A percentile compares a stretch with the other conserved stretches of the same genome.
phyloP scores from a whole-genome alignment of 2,797 vertebrate genomes.

The Gorsachius magnificus region DNA sequence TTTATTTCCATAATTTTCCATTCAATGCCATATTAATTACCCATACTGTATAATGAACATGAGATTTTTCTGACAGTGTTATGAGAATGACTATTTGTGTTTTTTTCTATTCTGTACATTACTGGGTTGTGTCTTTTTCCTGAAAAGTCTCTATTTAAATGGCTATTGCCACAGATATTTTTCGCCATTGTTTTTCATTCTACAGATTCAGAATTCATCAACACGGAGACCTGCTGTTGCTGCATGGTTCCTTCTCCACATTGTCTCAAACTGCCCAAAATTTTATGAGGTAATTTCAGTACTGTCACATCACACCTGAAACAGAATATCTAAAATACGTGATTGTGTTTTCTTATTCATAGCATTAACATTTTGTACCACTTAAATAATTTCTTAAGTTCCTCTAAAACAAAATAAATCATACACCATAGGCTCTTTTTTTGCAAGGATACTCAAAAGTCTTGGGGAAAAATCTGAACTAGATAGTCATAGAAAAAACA shows the following conservation, averaged over 20 bases:
- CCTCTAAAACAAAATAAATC: background rate
- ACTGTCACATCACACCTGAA: background rate
- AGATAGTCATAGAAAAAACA: background rate
- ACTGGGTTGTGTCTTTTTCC: background rate
- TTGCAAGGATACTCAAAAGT: background rate
- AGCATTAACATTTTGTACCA: background rate
- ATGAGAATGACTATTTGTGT: rapidly evolving
- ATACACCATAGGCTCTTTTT: background rate
- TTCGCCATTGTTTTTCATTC: background rate
- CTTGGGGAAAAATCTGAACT: background rate
- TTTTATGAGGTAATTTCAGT: background rate
- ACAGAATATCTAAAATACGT: background rate
- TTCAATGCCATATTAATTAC: background rate
- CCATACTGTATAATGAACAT: background rate
- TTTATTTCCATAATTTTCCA: background rate
- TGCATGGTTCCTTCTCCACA: background rate
- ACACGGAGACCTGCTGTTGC: background rate
- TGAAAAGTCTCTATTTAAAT: background rate
- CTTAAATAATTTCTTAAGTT: background rate
- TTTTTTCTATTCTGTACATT: background rate
- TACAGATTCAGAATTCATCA: background rate
- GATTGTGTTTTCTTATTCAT: background rate
- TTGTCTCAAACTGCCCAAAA: background rate
- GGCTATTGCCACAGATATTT: background rate
- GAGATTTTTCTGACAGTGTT: background rate